These are phyloP conservation scores for Nineta flava DNA, from an alignment of 2,888 invertebrate species.

Conservation along the genomic window DNA sequence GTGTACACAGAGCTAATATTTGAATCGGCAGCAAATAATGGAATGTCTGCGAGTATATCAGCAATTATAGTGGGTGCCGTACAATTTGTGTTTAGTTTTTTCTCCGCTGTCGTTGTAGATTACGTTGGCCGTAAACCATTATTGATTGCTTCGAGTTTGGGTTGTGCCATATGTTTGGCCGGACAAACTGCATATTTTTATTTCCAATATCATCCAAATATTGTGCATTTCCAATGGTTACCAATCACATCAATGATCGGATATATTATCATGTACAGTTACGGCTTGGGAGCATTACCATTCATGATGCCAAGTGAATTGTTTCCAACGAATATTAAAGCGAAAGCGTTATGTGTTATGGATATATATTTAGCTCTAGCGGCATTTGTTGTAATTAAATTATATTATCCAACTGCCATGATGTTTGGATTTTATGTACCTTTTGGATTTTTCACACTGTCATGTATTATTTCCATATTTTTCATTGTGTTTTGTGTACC, in stretches of 20 bases:
- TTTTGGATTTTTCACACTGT: constrained; percentile 23
- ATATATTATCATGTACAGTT: constrained; percentile 6
- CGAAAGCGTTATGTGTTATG: constrained; percentile 24
- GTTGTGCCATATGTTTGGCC: constrained; percentile 19
- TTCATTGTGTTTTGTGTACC: constrained; percentile 24
- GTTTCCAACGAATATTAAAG: constrained; percentile 28
- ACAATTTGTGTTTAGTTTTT: constrained; percentile 18
- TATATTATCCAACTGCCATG: constrained; percentile 25
- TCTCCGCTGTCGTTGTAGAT: constrained; percentile 20
- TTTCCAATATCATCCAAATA: constrained; percentile 16
- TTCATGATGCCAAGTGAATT: constrained; percentile 29
- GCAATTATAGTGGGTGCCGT: constrained; percentile 23
- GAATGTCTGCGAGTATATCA: constrained; percentile 18
- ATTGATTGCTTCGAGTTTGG: constrained; percentile 21
- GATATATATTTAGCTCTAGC: constrained; percentile 24
- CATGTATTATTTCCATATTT: constrained; percentile 22
- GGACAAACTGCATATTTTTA: constrained; percentile 19
- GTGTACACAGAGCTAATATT: constrained; percentile 26
- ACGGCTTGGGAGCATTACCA: constrained; percentile 25
- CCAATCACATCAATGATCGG: constrained; percentile 6
- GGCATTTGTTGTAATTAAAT: constrained; percentile 27
- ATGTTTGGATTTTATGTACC: constrained; percentile 23
- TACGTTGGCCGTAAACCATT: constrained; percentile 22
- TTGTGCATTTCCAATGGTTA: constrained; percentile 18
- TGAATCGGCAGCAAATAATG: constrained; percentile 18